A percentile compares a stretch with the other conserved stretches of the same genome.
Evolutionary conservation across 2,113 vertebrate species (phyloP).

Genomic region (Cololabis saira): DNA sequence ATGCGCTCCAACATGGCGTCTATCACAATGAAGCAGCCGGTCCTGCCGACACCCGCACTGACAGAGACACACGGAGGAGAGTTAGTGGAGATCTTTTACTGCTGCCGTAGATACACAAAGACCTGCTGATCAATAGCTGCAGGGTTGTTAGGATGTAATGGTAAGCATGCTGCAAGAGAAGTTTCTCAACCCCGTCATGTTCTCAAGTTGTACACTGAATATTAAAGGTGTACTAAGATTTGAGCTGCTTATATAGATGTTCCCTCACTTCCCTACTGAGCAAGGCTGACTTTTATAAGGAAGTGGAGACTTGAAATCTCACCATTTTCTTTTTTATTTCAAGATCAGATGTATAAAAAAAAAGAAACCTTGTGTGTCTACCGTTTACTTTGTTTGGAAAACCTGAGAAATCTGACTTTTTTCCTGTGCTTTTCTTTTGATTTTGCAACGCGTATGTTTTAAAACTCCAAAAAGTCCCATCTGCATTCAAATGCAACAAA

Average conservation of each 20-base stretch:
- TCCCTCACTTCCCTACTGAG: background rate
- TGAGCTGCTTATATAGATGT: background rate
- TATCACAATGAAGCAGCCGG: conserved; percentile 94
- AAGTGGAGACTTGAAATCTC: background rate
- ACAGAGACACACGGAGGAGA: background rate
- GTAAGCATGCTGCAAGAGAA: background rate
- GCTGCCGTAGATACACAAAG: background rate
- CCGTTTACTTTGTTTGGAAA: background rate
- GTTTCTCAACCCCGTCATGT: background rate
- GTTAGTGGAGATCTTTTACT: conserved; percentile 2
- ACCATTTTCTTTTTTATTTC: background rate
- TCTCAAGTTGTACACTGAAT: no score
- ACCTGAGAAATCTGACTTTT: background rate
- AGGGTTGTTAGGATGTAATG: background rate
- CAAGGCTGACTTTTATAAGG: background rate
- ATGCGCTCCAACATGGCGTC: conserved; percentile 97
- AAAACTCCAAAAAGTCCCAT: no score
- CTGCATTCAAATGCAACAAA: no score
- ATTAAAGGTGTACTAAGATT: no score
- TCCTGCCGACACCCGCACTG: conserved; percentile 93
- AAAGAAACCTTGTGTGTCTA: background rate
- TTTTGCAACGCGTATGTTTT: no score
- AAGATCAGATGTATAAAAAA: background rate
- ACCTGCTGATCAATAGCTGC: background rate
- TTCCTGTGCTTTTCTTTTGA: no score